These are phyloP conservation scores for Proterorhinus semilunaris DNA, from an alignment of 2,113 vertebrate genomes.

Conservation along the genomic window DNA sequence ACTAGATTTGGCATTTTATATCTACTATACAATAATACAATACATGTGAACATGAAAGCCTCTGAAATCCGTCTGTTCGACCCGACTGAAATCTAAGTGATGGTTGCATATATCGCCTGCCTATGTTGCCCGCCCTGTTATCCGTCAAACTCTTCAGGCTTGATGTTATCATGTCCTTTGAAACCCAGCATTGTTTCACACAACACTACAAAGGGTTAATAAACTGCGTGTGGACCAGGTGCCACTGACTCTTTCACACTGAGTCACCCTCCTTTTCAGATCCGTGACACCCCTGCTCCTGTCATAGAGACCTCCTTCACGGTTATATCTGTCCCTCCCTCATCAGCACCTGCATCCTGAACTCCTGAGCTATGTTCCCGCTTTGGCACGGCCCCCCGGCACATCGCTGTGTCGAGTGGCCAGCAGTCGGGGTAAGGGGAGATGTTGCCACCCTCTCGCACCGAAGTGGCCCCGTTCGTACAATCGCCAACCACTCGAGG, in stretches of 20 bases:
- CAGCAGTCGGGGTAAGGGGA: conserved; percentile 43
- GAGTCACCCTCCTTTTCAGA: conserved; percentile 42
- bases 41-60: no score
- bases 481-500: conserved; percentile 24
- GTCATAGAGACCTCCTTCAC: conserved; percentile 35
- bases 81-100: no score
- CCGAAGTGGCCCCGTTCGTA: conserved; percentile 36
- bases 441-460: conserved; percentile 22
- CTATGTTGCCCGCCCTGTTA: no score
- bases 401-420: conserved; percentile 18
- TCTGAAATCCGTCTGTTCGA: no score
- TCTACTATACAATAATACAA: no score
- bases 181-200: background rate
- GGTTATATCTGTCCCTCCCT: conserved; percentile 13
- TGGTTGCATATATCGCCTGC: no score
- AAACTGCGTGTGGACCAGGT: conserved; percentile 24
- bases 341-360: conserved; percentile 42
- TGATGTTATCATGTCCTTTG: no score
- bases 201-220: conserved; percentile 10
- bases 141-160: no score
- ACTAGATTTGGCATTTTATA: no score
- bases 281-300: conserved; percentile 36
- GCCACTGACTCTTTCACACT: conserved; percentile 32
- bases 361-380: conserved; percentile 19
- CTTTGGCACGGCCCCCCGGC: conserved; percentile 21